Evolutionary conservation across 2,797 vertebrate genomes (phyloP).

Genomic region (Zenarchopterus dispar): DNA sequence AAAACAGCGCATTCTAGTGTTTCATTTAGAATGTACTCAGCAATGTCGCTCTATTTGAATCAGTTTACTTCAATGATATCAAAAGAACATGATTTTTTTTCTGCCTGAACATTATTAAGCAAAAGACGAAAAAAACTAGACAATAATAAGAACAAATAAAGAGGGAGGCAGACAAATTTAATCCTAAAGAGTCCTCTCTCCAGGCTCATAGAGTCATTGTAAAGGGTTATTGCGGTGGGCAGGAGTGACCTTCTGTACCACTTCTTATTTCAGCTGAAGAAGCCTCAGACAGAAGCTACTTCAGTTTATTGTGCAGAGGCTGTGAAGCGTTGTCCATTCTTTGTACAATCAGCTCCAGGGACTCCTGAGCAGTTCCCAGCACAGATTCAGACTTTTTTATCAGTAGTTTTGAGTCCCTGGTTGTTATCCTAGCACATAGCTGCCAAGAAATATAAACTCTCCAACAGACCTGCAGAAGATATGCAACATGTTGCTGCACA

Average conservation of each 20-base stretch:
- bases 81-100: background rate
- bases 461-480: no score
- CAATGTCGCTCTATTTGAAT: slow-evolving; percentile 7
- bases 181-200: background rate
- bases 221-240: background rate
- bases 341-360: no score
- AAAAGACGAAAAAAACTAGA: background rate
- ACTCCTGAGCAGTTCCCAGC: no score
- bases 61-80: background rate
- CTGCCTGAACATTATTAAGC: background rate
- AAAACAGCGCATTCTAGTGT: slow-evolving; percentile 4
- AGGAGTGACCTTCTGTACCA: background rate
- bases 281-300: background rate
- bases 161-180: background rate
- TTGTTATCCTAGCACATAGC: no score
- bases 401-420: no score
- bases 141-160: background rate
- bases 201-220: background rate
- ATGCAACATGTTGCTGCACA: no score
- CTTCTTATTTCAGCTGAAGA: background rate
- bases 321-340: no score
- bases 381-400: no score
- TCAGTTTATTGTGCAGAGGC: background rate
- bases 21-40: slow-evolving; percentile 1
- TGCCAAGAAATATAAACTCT: no score